phyloP scores from a whole-genome alignment of 2,113 vertebrate genomes.

The Casuarius casuarius region DNA sequence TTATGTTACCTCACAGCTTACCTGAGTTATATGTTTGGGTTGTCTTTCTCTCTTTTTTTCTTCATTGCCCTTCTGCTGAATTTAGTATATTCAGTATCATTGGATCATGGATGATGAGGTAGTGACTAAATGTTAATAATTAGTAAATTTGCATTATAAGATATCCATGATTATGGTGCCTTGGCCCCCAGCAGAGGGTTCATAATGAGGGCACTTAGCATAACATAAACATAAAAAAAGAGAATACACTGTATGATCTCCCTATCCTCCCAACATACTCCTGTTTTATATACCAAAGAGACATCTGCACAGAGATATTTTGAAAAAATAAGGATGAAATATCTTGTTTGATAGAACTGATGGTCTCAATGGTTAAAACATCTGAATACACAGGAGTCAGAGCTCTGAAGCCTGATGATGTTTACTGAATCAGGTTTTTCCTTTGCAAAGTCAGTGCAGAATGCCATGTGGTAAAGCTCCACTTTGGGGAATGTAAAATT shows the following conservation, averaged over 20 bases:
- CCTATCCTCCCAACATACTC: not conserved
- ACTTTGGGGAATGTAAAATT: not conserved
- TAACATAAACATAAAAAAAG: not conserved
- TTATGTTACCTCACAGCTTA: not conserved
- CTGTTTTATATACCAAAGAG: not conserved
- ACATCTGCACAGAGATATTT: not conserved
- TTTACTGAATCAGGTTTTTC: not conserved
- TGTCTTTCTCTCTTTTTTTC: not conserved
- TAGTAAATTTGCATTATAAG: not conserved
- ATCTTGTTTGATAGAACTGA: not conserved
- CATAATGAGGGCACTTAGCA: accelerated
- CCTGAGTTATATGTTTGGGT: not conserved
- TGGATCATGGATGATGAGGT: not conserved
- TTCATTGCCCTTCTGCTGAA: not conserved
- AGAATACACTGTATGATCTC: not conserved
- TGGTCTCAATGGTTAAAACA: not conserved
- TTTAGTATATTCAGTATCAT: not conserved
- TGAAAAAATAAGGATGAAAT: not conserved
- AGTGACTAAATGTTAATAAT: not conserved
- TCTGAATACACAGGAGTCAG: not conserved
- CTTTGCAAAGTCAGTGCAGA: not conserved
- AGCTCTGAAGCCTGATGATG: not conserved
- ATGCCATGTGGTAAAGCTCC: not conserved
- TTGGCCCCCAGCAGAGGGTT: not conserved
- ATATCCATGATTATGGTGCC: not conserved